Base-by-base conservation (phyloP, 2,797 vertebrate species). In the Jordanella pulchra region DNA sequence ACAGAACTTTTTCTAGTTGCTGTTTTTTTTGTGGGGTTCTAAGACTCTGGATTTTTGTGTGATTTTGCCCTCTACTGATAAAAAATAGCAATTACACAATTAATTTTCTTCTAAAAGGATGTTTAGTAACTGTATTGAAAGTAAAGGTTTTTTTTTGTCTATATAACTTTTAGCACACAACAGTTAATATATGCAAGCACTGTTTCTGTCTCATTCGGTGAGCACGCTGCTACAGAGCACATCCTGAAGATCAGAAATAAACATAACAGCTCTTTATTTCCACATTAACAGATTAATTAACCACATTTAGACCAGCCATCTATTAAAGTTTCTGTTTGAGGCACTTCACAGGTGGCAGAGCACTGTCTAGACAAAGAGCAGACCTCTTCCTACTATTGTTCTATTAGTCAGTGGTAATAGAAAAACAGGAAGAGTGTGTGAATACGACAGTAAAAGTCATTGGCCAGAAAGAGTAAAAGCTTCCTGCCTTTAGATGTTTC, bases 341-440 rank as follows among this genome's bases (percentile, higher is more conserved):
- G 71, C 79, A 80, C 81, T 76, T 60, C 72, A 81, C 79, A 80
- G 87, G 76, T 86, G 89, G 90, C 77, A 82, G 84, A 82, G 80
- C 71, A 25, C 56, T 13, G 93, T 94, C 93, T 94, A 94, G 93
- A 94, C 93, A 88, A 71, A 83, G 84, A 81, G 76, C 78, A 76
- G 81, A 82, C 73, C 86, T 85, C 85, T 95, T 94, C 94, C 93
- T 91, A 77, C 78, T 90, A 95, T 95, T 94, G 94, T 95, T 91
- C 93, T 91, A 84, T 84, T 86, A 80, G 85, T 90, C 86, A 69
- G 75, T 68, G 69, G 82, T 75, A 70, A 73, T 73, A 86, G 87
- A 92, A 94, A 94, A 94, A 94, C 93, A 95, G 94, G 93, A 94
- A 94, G 86, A 84, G 75, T 78, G 70, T 81, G 86, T 79, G 86